phyloP scores from a whole-genome alignment of 1,140 invertebrate genomes.

The Ericerus pela region DNA sequence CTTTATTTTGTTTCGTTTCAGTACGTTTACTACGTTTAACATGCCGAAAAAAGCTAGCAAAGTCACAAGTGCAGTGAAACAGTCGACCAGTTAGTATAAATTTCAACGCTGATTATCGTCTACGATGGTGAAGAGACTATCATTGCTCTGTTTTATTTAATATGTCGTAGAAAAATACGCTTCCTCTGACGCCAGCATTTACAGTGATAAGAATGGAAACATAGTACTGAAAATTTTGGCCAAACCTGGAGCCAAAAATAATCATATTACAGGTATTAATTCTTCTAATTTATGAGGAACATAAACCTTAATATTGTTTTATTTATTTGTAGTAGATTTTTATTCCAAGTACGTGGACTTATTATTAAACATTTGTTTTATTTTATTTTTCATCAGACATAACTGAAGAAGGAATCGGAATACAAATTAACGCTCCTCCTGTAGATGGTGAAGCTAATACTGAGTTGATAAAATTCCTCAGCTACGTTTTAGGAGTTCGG shows the following conservation, averaged over 20 bases:
- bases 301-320: no score
- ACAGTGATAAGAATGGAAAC: conserved; percentile 40
- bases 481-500: conserved; percentile 44
- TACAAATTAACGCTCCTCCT: conserved; percentile 60
- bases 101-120: no score
- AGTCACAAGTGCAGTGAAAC: no score
- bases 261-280: conserved; percentile 47
- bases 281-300: no score
- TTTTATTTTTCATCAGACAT: conserved; percentile 29
- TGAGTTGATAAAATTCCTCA: conserved; percentile 54
- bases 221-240: conserved; percentile 49
- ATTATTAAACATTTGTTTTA: conserved; percentile 15
- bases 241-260: conserved; percentile 61
- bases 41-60: no score
- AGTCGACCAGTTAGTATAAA: no score
- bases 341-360: conserved; percentile 2
- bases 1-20: no score
- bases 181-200: not conserved
- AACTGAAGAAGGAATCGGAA: conserved; percentile 37
- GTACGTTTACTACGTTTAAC: no score
- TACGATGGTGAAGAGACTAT: no score
- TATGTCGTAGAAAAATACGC: no score
- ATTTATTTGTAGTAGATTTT: no score
- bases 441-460: conserved; percentile 64
- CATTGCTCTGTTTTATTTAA: no score